Evolutionary conservation across 1,140 invertebrate species (phyloP).

Genomic region (Drosophila ironensis): DNA sequence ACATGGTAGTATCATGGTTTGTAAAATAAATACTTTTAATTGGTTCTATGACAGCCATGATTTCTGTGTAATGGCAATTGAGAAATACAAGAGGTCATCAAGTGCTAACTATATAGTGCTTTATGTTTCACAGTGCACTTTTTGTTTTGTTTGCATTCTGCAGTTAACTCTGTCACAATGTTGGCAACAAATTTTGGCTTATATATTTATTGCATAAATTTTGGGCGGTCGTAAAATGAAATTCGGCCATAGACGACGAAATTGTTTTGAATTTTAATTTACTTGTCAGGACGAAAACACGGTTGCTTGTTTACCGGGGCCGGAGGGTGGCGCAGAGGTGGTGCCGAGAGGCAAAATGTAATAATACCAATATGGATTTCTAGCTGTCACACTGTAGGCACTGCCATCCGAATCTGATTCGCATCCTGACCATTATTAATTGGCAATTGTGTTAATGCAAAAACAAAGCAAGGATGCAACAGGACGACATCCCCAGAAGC

Average conservation of each 20-base stretch:
- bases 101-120: neutral
- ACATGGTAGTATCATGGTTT: too few species aligned
- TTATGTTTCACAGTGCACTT: constrained; percentile 20
- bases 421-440: constrained; percentile 50
- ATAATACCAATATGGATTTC: constrained; percentile 40
- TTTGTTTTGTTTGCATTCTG: constrained; percentile 21
- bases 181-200: constrained; percentile 76
- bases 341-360: constrained; percentile 40
- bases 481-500: too few species aligned
- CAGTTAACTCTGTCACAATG: constrained; percentile 49
- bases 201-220: constrained; percentile 79
- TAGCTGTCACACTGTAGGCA: constrained; percentile 43
- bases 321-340: neutral
- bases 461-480: too few species aligned
- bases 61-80: too few species aligned
- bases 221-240: constrained; percentile 74
- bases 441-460: constrained; percentile 51
- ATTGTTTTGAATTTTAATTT: constrained; percentile 79
- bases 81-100: too few species aligned
- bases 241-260: constrained; percentile 65
- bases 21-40: too few species aligned
- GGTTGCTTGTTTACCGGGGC: too few species aligned
- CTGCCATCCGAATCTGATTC: too few species aligned
- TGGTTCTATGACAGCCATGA: too few species aligned
- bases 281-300: constrained; percentile 50